Evolutionary conservation across 2,888 invertebrate genomes (phyloP), one percentile per base, ranked within the genome.

Genomic region (Cinara cedri): DNA sequence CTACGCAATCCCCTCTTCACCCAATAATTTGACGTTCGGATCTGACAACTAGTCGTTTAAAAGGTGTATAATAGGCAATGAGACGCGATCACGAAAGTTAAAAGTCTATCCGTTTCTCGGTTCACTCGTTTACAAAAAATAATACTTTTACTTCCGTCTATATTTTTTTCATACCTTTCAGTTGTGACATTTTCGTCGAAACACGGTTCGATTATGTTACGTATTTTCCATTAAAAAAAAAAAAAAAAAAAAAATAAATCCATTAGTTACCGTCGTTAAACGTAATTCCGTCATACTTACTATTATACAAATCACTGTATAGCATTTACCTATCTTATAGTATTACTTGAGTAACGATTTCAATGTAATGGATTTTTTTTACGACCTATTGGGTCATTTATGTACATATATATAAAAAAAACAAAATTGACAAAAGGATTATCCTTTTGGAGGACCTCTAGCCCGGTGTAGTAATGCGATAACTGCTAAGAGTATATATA

Each of bases 401-500:
- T n/a, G n/a, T n/a, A n/a, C 16, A 44, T 44, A 44, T n/a, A 44
- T 14, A 44, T 71, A 16, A 11, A 70, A 13, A 34, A 60, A 70
- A 80, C 72, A 54, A 9, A 19, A 80, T 62, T 66, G 46, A 60
- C 60, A 80, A 62, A 72, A 60, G 71, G 10, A 55, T 60, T 24
- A 55, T 55, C 63, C 21, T 46, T 34, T 72, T 66, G 46, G 44
- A 75, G 44, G 68, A 78, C 49, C 60, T 57, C 57, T 54, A 49
- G 57, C 76, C 57, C 55, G 19, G 49, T 42, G 14, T 68, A 68
- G 14, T 68, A 68, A 66, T 68, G 6, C 34, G 66, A 60, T 68
- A 68, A 49, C 66, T 26, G 14, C 34, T 46, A 60, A 68, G 44
- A 21, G 74, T 54, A n/a, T n/a, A n/a, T n/a, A n/a, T n/a, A n/a